These are phyloP conservation scores for Danio aesculapii DNA, from an alignment of 2,797 vertebrate genomes.

Conservation along the genomic window DNA sequence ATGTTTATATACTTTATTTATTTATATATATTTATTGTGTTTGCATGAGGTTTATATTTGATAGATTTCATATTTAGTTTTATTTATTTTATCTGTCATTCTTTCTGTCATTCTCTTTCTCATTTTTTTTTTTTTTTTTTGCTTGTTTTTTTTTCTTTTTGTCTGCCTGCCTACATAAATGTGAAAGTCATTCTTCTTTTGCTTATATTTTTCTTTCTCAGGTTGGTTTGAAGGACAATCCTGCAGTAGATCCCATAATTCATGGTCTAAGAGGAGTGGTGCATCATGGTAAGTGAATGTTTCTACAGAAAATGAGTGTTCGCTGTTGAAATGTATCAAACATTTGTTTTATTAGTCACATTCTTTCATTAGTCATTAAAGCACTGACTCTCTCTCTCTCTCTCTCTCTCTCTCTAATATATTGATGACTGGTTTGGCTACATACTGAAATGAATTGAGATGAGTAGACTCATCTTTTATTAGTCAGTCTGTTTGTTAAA, in stretches of 20 bases:
- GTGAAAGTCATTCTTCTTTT: neutral
- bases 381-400: neutral
- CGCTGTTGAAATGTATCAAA: neutral
- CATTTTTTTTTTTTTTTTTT: slow-evolving; percentile 27
- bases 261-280: slow-evolving; percentile 95
- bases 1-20: neutral
- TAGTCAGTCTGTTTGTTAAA: slow-evolving; percentile 21
- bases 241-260: slow-evolving; percentile 93
- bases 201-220: slow-evolving; percentile 64
- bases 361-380: neutral
- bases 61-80: no score
- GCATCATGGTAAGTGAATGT: slow-evolving; percentile 91
- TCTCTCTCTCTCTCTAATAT: no score
- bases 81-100: neutral
- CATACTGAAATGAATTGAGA: neutral
- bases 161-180: neutral
- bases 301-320: neutral
- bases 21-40: neutral
- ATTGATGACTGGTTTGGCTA: neutral
- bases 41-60: no score
- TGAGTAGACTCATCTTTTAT: neutral
- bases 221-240: slow-evolving; percentile 93
- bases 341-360: neutral
- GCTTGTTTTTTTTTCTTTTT: slow-evolving; percentile 32
- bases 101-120: neutral